Evolutionary conservation across 2,888 invertebrate genomes (phyloP).

Genomic region (Lobophora halterata): DNA sequence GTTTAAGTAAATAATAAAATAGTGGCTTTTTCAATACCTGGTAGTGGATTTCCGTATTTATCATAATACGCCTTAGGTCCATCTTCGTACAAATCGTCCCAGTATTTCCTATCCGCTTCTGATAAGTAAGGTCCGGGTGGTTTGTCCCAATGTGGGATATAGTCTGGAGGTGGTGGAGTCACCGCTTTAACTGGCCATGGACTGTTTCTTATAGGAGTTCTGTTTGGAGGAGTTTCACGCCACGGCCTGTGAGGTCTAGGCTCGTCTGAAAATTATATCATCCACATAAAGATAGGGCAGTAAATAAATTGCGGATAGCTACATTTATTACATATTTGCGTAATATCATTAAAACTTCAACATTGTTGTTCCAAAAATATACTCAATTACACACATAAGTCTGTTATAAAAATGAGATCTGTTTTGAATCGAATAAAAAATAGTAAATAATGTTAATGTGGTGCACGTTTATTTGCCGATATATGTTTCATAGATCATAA

Average conservation of each 20-base stretch:
- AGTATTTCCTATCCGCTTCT: conserved; percentile 63
- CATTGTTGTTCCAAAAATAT: too few relatives aligned
- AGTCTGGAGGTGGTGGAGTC: conserved; percentile 31
- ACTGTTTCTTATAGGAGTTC: conserved; percentile 13
- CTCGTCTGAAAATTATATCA: conserved; percentile 13
- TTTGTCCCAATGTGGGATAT: conserved; percentile 39
- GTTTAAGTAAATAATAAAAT: neutral
- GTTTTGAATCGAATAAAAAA: too few relatives aligned
- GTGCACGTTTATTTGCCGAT: neutral
- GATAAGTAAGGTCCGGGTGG: conserved; percentile 58
- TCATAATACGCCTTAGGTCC: conserved; percentile 75
- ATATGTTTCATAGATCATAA: neutral
- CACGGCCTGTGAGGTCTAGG: conserved; percentile 29
- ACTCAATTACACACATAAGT: too few relatives aligned
- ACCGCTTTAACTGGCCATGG: conserved; percentile 29
- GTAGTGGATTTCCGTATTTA: conserved; percentile 69
- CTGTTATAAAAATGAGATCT: too few relatives aligned
- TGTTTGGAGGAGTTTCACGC: conserved; percentile 21
- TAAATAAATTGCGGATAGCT: too few relatives aligned
- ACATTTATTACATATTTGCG: too few relatives aligned
- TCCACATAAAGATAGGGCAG: neutral
- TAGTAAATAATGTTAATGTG: too few relatives aligned
- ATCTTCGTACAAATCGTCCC: conserved; percentile 69
- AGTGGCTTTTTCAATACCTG: conserved; percentile 46
- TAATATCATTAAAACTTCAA: too few relatives aligned